Percentiles rank a stretch among this genome's conserved stretches.
Conservation (phyloP, 2,797 vertebrate genomes). For the Schizothorax lantsangensis region DNA sequence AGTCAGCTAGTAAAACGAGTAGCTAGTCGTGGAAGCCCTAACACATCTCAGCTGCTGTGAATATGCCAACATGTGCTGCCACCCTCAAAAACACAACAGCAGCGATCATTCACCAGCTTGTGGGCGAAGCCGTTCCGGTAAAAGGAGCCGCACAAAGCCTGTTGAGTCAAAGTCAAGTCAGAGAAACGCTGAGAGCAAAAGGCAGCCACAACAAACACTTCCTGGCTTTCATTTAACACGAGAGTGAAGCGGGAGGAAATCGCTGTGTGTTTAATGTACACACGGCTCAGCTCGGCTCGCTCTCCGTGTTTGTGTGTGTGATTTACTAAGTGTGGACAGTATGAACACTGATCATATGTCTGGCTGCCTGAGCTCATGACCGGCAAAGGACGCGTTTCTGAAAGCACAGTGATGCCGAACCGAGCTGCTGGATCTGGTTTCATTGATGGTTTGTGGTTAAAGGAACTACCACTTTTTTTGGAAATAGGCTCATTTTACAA, state of each 20-base stretch:
- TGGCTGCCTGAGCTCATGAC: neutral
- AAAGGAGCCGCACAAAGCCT: neutral
- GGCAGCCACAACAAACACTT: slow-evolving; percentile 18
- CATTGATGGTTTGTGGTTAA: slow-evolving; percentile 7
- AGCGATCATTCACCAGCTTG: slow-evolving; percentile 5
- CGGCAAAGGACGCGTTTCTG: neutral
- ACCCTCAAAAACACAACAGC: neutral
- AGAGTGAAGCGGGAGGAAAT: neutral
- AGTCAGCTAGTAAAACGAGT: neutral
- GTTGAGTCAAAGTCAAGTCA: slow-evolving; percentile 1
- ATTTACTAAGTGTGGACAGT: slow-evolving; percentile 8
- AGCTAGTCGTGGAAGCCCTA: neutral
- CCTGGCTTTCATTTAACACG: neutral
- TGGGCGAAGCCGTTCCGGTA: neutral
- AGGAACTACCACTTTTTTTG: no score
- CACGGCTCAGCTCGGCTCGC: neutral
- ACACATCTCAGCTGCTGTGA: neutral
- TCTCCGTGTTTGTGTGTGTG: neutral
- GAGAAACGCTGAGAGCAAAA: neutral
- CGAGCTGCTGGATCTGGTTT: neutral
- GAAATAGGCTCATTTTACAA: no score
- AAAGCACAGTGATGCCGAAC: neutral
- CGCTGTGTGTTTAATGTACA: slow-evolving; percentile 20
- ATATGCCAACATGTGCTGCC: neutral
- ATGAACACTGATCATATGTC: slow-evolving; percentile 1